Evolutionary conservation across 2,888 invertebrate genomes (phyloP), one percentile per base, ranked within the genome.

Genomic region (Polyommatus icarus): DNA sequence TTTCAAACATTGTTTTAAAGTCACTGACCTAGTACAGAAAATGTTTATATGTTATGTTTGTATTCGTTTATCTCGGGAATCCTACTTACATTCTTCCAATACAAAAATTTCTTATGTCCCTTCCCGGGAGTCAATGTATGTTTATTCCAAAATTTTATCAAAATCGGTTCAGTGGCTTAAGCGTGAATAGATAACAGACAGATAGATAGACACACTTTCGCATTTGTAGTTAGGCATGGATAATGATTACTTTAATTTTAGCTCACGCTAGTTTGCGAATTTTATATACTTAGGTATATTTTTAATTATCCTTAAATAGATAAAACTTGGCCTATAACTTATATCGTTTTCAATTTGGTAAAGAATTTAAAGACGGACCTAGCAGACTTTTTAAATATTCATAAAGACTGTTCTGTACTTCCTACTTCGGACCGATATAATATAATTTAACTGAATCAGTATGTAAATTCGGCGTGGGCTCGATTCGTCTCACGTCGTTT

Each of bases 321-420:
- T 29, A 67, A 29, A 67, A 29, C 29, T 5, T 29, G 67, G 67
- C 5, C 67, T 67, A 15, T 67, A 24, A 61, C 10, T 61, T 61
- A 24, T 10, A 10, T n/a, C 59, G 59, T 59, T 59, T 61, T 24
- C 5, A 15, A 29, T 29, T 29, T 29, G 29, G 4, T 29, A n/a
- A 36, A n/a, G 36, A 71, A 71, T 71, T 32, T 8, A 18, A 71
- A 71, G 32, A 71, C 71, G 71, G 71, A 71, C 71, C 71, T 40
- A 71, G 36, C 71, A 32, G 71, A 71, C 36, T 1, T n/a, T 36
- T 71, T 40, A 67, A 12, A 67, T 67, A 67, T 67, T 67, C 29
- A 67, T 67, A 29, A 67, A 29, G 7, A 3, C 61, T 20, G 61
- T 61, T 67, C 61, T 67, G 8, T 71, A 71, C 71, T 71, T 71